Base-by-base conservation (phyloP, 2,113 vertebrate species). In the Vulpes ferrilata region DNA sequence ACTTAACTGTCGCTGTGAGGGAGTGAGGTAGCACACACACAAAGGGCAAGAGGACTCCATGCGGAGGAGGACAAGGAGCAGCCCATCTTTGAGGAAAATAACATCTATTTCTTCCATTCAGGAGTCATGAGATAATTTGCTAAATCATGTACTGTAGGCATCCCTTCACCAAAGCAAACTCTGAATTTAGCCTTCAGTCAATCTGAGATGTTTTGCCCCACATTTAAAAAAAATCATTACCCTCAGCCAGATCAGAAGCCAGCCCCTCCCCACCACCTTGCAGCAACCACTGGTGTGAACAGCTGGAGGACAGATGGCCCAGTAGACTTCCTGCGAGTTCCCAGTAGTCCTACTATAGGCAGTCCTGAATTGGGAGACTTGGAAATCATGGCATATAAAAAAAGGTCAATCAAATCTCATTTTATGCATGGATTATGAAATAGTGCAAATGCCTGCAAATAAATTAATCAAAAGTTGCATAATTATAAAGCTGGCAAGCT, bases 401-500 rank as follows among this genome's bases (percentile, higher is more conserved):
- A 74, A 92, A 92, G 86, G 60, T 32, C 79, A 92, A 96, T 81
- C 43, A 83, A 73, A n/a, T 89, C 79, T 69, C 35, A 94, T 32
- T 81, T 79, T 79, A 88, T 6, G 35, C 35, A 62, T 95, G 5
- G 74, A 65, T 84, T 93, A 83, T 53, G 11, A 92, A 94, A 94
- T 79, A 83, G 74, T 23, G 4, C 57, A 95, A 90, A 95, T 80
- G 48, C 48, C 60, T 51, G 11, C 74, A 94, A 84, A 87, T 80
- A 89, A 73, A 78, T 78, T 32, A 51, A 88, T 90, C 7, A 85
- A 95, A 92, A 78, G 12, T 64, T 80, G n/a, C 64, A 69, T 71
- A 85, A 88, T 86, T 71, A 48, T 79, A 92, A 96, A 97, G 27
- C 35, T 96, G 73, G n/a, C 59, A 95, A 93, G 38, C 69, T 82